Percentiles rank a stretch among this genome's conserved stretches.
Evolutionary conservation across 2,888 invertebrate genomes (phyloP).

Genomic region (Ochropleura leucogaster): DNA sequence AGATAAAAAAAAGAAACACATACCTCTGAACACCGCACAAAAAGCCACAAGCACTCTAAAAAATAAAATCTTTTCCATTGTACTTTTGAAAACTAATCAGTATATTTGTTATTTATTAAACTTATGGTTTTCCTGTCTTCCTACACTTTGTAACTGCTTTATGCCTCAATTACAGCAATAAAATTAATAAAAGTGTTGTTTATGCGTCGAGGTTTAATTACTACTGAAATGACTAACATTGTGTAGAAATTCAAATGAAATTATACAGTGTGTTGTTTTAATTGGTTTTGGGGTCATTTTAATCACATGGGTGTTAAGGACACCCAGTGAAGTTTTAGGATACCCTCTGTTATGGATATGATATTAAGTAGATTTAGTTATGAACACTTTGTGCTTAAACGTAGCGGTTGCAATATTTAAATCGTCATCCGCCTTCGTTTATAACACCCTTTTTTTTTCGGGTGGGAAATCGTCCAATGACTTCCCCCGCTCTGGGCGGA

Average conservation of each 20-base stretch:
- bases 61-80: conserved; percentile 19
- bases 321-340: too few species aligned
- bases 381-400: too few species aligned
- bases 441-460: too few species aligned
- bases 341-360: too few species aligned
- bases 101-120: background rate
- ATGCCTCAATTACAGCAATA: background rate
- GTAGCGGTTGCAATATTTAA: too few species aligned
- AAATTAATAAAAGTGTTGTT: background rate
- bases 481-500: too few species aligned
- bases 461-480: too few species aligned
- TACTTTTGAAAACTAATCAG: too few species aligned
- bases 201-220: background rate
- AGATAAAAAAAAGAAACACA: background rate
- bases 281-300: background rate
- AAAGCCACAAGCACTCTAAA: conserved; percentile 2
- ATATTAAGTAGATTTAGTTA: too few species aligned
- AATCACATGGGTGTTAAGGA: too few species aligned
- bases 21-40: conserved; percentile 19
- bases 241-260: background rate
- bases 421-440: too few species aligned
- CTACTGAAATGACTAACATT: background rate
- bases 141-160: background rate
- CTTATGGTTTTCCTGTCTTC: background rate
- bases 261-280: conserved; percentile 24